phyloP scores from a whole-genome alignment of 2,797 vertebrate species.

The Spinus pinus region DNA sequence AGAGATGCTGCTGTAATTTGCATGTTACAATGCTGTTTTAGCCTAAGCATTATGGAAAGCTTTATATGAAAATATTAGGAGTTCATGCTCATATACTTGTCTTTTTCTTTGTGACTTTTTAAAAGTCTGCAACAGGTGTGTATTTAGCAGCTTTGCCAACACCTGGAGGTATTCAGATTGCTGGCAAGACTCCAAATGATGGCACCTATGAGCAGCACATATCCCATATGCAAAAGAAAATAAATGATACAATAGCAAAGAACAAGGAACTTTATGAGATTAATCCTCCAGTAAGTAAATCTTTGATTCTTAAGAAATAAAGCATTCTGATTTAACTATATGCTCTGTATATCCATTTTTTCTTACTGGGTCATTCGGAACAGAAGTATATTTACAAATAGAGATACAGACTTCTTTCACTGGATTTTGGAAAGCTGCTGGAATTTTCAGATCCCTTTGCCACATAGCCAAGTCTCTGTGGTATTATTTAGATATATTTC shows the following conservation, averaged over 20 bases:
- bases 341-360: not conserved
- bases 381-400: not conserved
- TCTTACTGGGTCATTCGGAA: not conserved
- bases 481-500: not conserved
- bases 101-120: not conserved
- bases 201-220: conserved; percentile 92
- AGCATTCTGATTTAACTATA: not conserved
- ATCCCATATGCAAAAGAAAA: conserved; percentile 94
- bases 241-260: conserved; percentile 94
- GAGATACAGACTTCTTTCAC: not conserved
- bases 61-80: not conserved
- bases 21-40: not conserved
- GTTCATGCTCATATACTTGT: not conserved
- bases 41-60: not conserved
- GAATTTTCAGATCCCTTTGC: not conserved
- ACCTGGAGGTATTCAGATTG: conserved; percentile 94
- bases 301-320: not conserved
- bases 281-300: conserved; percentile 87
- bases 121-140: conserved; percentile 95
- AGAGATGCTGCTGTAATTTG: not conserved
- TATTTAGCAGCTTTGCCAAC: conserved; percentile 90
- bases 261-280: conserved; percentile 96
- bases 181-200: conserved; percentile 92
- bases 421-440: not conserved
- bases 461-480: not conserved